These are phyloP conservation scores for Cacoxenus indagator DNA, from an alignment of 2,888 invertebrate genomes.

Conservation along the genomic window DNA sequence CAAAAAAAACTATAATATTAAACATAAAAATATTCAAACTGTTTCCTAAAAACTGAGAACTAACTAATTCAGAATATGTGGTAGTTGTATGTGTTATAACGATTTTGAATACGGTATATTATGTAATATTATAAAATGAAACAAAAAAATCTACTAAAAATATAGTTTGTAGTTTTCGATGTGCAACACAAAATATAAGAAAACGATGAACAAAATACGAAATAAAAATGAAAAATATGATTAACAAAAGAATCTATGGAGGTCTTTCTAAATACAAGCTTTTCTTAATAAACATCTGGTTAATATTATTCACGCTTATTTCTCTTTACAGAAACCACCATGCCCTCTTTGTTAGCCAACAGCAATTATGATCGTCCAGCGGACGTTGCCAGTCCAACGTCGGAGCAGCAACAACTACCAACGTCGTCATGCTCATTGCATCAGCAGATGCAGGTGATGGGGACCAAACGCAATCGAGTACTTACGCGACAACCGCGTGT, in stretches of 20 bases:
- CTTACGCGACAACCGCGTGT: slow-evolving; percentile 78
- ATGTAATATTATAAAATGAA: slow-evolving; percentile 29
- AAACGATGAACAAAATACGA: slow-evolving; percentile 28
- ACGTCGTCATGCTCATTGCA: too few relatives aligned
- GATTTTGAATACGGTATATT: slow-evolving; percentile 36
- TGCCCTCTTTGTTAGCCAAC: slow-evolving; percentile 42
- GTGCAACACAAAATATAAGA: slow-evolving; percentile 62
- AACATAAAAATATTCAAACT: slow-evolving; percentile 36
- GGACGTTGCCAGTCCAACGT: slow-evolving; percentile 36
- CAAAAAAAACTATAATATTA: background rate
- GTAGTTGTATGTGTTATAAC: slow-evolving; percentile 21
- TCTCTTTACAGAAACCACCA: slow-evolving; percentile 19
- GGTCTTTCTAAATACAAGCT: too few relatives aligned
- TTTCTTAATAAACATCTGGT: too few relatives aligned
- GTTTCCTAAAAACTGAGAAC: slow-evolving; percentile 54
- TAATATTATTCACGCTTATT: too few relatives aligned
- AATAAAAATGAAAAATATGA: slow-evolving; percentile 28
- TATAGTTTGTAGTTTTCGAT: slow-evolving; percentile 67
- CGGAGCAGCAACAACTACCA: slow-evolving; percentile 41
- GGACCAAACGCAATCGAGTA: slow-evolving; percentile 76
- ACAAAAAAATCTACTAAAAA: slow-evolving; percentile 47
- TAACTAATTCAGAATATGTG: slow-evolving; percentile 45
- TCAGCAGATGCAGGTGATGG: slow-evolving; percentile 65
- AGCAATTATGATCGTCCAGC: slow-evolving; percentile 42
- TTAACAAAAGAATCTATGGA: too few relatives aligned